phyloP scores from a whole-genome alignment of 2,113 vertebrate genomes.

The Phaethornis superciliosus region DNA sequence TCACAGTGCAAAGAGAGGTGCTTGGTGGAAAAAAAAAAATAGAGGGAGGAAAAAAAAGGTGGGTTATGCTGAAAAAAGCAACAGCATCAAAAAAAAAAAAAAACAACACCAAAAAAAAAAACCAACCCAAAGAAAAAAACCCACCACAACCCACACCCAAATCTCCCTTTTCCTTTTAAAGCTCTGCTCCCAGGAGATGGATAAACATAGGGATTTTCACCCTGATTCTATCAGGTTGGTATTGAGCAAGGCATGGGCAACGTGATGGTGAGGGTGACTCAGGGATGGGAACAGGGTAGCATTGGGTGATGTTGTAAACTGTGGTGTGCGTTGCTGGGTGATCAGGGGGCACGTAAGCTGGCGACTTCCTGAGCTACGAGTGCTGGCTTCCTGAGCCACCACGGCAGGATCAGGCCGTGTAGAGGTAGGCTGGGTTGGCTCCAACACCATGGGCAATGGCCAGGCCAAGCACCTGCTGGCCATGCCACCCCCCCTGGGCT shows the following conservation, averaged over 20 bases:
- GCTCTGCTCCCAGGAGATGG: not conserved
- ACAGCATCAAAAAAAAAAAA: not conserved
- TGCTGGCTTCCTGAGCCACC: not conserved
- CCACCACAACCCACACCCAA: not conserved
- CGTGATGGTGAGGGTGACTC: not conserved
- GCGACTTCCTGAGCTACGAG: conserved; percentile 32
- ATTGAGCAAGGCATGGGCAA: not conserved
- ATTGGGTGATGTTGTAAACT: not conserved
- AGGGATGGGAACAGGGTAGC: not conserved
- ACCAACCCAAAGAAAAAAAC: rapidly evolving
- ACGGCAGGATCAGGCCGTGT: not conserved
- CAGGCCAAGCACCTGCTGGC: rapidly evolving
- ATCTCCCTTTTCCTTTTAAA: conserved; percentile 51
- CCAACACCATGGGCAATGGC: rapidly evolving
- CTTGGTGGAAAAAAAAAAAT: conserved; percentile 10
- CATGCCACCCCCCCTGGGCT: rapidly evolving
- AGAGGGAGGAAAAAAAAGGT: not conserved
- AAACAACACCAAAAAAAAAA: not conserved
- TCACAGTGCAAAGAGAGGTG: not conserved
- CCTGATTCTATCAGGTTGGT: not conserved
- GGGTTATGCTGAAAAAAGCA: not conserved
- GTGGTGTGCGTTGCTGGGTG: not conserved
- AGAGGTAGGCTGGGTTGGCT: not conserved
- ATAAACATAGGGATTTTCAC: not conserved
- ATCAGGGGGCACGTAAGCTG: not conserved